phyloP scores from a whole-genome alignment of 2,888 invertebrate species.

The Melitaea athalia region DNA sequence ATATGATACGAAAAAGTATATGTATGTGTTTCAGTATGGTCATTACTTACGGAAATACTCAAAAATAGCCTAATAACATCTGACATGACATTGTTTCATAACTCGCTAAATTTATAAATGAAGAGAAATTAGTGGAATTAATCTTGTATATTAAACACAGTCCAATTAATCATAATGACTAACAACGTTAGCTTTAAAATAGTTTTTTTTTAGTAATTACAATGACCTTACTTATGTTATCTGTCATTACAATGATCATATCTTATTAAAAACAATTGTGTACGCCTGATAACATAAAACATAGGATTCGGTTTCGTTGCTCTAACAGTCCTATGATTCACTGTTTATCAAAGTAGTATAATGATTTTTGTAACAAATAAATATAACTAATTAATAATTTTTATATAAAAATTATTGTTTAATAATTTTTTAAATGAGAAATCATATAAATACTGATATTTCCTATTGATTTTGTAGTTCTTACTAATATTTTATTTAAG shows the following conservation, averaged over 20 bases:
- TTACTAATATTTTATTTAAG: too few relatives aligned
- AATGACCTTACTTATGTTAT: conserved; percentile 31
- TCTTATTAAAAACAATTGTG: background rate
- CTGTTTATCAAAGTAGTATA: conserved; percentile 1
- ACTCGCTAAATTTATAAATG: too few relatives aligned
- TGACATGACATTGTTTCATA: too few relatives aligned
- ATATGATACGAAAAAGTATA: too few relatives aligned
- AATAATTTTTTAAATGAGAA: too few relatives aligned
- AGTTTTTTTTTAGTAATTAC: conserved; percentile 27
- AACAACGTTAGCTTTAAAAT: background rate
- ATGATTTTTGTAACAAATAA: background rate
- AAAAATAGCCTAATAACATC: too few relatives aligned
- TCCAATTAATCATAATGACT: background rate
- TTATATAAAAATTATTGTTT: too few relatives aligned
- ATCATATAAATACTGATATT: too few relatives aligned
- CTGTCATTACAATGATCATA: conserved; percentile 22
- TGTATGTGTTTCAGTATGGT: too few relatives aligned
- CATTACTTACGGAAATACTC: too few relatives aligned
- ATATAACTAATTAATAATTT: background rate
- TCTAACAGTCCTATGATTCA: background rate
- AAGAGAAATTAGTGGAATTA: too few relatives aligned
- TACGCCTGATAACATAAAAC: conserved; percentile 7
- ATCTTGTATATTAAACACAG: background rate
- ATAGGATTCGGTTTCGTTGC: background rate
- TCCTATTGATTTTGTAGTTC: too few relatives aligned